A percentile compares a stretch with the other conserved stretches of the same genome.
phyloP scores from a whole-genome alignment of 1,140 invertebrate species.

The Lutraria rhynchaena region DNA sequence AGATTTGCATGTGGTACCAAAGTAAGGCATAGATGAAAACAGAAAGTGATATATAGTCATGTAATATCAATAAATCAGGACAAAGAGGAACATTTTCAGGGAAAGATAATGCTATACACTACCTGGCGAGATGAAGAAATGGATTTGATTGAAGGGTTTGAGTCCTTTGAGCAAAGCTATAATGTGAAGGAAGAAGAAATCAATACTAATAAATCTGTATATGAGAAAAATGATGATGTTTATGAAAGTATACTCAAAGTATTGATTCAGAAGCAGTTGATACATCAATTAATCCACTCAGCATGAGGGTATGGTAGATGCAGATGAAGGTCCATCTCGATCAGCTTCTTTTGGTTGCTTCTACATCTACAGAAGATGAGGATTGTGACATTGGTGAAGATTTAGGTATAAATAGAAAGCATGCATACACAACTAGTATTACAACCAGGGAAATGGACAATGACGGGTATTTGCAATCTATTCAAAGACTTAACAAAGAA shows the following conservation, averaged over 20 bases:
- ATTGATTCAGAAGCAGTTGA: slow-evolving; percentile 18
- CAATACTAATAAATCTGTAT: slow-evolving; percentile 4
- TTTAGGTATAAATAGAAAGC: slow-evolving; percentile 24
- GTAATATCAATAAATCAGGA: slow-evolving; percentile 2
- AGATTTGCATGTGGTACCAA: slow-evolving; percentile 30
- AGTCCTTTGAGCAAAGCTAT: slow-evolving; percentile 35
- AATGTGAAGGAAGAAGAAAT: slow-evolving; percentile 14
- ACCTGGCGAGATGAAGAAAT: slow-evolving; percentile 39
- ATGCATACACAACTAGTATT: background rate
- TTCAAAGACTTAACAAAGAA: slow-evolving; percentile 48
- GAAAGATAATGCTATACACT: slow-evolving; percentile 36
- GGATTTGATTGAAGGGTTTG: slow-evolving; percentile 20
- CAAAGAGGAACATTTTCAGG: slow-evolving; percentile 45
- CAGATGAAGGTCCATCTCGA: background rate
- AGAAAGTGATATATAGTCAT: slow-evolving; percentile 33
- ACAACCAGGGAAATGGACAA: slow-evolving; percentile 34
- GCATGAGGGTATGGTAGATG: slow-evolving; percentile 37
- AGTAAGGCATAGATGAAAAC: slow-evolving; percentile 10
- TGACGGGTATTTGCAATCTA: slow-evolving; percentile 23
- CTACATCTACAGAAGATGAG: background rate
- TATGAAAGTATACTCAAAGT: background rate
- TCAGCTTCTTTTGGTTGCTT: slow-evolving; percentile 16
- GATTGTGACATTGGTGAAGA: slow-evolving; percentile 56
- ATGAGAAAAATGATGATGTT: slow-evolving; percentile 17
- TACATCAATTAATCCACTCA: slow-evolving; percentile 20